These are phyloP conservation scores for Gallinago nigripennis DNA, from an alignment of 2,797 vertebrate species.

Conservation along the genomic window DNA sequence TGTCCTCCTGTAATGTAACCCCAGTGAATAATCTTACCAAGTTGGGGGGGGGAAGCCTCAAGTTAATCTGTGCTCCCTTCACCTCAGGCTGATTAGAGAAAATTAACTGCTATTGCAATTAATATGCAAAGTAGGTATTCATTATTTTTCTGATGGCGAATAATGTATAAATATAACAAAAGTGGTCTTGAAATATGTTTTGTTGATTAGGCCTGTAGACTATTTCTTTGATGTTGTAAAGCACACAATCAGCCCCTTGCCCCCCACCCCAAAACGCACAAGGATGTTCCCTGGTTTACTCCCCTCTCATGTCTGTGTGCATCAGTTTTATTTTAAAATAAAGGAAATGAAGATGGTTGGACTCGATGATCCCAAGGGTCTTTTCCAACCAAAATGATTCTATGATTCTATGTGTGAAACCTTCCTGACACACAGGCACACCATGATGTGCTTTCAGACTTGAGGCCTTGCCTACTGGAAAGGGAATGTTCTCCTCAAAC, in stretches of 20 bases:
- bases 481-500: not conserved
- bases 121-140: constrained; percentile 8
- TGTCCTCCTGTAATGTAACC: not conserved
- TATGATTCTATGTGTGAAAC: not conserved
- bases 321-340: not conserved
- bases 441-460: not conserved
- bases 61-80: constrained; percentile 50
- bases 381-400: too few species aligned
- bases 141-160: constrained; percentile 5
- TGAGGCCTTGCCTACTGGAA: not conserved
- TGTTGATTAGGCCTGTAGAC: not conserved
- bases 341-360: not conserved
- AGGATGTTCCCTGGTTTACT: not conserved
- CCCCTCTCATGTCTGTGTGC: not conserved
- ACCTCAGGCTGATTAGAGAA: constrained; percentile 47
- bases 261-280: not conserved
- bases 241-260: not conserved
- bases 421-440: not conserved
- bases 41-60: not conserved
- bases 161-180: not conserved
- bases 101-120: constrained; percentile 38
- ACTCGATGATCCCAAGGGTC: too few species aligned
- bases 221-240: not conserved
- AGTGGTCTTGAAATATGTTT: not conserved
- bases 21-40: not conserved